Evolutionary conservation across 2,113 vertebrate species (phyloP), one percentile per base, ranked within the genome.

Genomic region (Nesoenas mayeri): DNA sequence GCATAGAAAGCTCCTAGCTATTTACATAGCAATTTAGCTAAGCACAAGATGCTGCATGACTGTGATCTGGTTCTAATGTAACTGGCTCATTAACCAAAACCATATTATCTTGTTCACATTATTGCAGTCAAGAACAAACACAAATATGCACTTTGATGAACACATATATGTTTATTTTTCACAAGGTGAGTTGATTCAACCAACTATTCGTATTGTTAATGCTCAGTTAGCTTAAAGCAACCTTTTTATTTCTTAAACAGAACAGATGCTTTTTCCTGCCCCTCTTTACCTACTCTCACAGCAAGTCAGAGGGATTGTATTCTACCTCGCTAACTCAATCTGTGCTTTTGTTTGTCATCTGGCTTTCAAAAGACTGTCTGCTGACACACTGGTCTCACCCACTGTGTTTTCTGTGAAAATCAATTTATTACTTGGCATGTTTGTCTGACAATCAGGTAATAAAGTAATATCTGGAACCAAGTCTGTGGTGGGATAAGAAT

Each of bases 71-170:
- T 53, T 48, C 87, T 88, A 93, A 92, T 74, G 47, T 84, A 96
- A 93, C 90, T 94, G 96, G 20, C 58, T 96, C 67, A 94, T 84
- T 96, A 96, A 95, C 78, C 40, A 95, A 90, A 93, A 62, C n/a
- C 66, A 80, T 96, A 96, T 95, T 83, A 91, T 77, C 50, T 73
- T 91, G 16, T 88, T 93, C 94, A 83, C 66, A 34, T 51, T 81
- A 91, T 58, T n/a, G 25, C 81, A 85, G 50, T 80, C 72, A 86
- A 92, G 47, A 85, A 79, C 47, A 84, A 75, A 32, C 70, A 47
- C 25, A 96, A 92, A 88, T 75, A 29, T 2, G 82, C 94, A 62
- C 53, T 69, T 79, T 93, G 79, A 85, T 47, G 9, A 64, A 56
- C 74, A 78, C 18, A 86, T 81, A 82, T 29, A 56, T 67, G 44